These are phyloP conservation scores for Corythoichthys intestinalis DNA, from an alignment of 2,113 vertebrate species.

Conservation along the genomic window DNA sequence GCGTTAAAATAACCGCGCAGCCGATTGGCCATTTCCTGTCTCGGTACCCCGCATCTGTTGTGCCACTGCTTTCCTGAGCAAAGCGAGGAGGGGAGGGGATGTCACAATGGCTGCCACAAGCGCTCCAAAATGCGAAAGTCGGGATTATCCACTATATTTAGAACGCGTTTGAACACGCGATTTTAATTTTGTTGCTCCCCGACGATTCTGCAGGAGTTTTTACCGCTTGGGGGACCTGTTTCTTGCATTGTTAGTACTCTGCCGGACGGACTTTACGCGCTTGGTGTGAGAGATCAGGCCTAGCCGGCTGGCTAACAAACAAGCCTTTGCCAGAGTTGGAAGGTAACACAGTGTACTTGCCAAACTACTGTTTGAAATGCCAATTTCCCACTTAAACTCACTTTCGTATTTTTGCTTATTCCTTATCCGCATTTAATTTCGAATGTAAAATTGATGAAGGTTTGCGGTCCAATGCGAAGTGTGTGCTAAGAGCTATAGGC, in stretches of 20 bases:
- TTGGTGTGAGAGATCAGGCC: conserved; percentile 58
- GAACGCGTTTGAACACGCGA: not conserved
- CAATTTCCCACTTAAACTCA: not conserved
- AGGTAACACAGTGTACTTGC: conserved; percentile 38
- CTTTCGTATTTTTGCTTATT: too few species aligned
- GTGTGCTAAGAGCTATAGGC: conserved; percentile 47
- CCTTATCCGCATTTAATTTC: too few species aligned
- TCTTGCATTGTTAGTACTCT: conserved; percentile 35
- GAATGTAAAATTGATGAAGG: not conserved
- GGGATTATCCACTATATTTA: conserved; percentile 45
- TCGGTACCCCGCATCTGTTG: conserved; percentile 21
- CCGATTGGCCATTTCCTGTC: conserved; percentile 45
- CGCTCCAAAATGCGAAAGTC: conserved; percentile 56
- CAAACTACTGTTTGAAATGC: not conserved
- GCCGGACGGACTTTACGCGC: conserved; percentile 56
- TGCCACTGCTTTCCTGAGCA: conserved; percentile 19
- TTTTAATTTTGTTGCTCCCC: not conserved
- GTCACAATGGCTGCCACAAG: conserved; percentile 70
- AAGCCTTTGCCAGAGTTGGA: conserved; percentile 55
- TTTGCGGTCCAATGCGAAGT: conserved; percentile 14
- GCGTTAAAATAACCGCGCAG: not conserved
- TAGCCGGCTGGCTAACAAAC: conserved; percentile 61
- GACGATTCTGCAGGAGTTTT: not conserved
- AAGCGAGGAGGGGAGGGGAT: conserved; percentile 67
- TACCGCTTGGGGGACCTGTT: conserved; percentile 9